Evolutionary conservation across 2,797 vertebrate species (phyloP).

Genomic region (Clarias pachynema): DNA sequence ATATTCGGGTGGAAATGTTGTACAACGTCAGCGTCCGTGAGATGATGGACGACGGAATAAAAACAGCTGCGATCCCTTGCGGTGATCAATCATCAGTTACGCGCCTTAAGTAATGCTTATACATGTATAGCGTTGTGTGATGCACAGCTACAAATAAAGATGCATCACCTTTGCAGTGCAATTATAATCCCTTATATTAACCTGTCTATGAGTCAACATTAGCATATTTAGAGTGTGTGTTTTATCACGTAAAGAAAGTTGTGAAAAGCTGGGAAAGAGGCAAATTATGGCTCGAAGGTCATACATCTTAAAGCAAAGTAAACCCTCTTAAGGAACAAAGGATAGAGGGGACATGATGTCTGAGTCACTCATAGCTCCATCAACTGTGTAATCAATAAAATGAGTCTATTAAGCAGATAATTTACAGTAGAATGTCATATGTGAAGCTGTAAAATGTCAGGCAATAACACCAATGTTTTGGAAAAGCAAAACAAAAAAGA

Average conservation of each 20-base stretch:
- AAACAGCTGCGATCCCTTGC: slow-evolving; percentile 14
- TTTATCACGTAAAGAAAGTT: not conserved
- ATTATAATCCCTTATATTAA: slow-evolving; percentile 28
- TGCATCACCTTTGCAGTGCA: slow-evolving; percentile 18
- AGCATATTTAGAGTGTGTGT: not conserved
- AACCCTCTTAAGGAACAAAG: not conserved
- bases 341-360: not conserved
- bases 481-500: slow-evolving; percentile 44
- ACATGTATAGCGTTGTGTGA: not conserved
- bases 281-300: not conserved
- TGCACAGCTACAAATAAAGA: slow-evolving; percentile 29
- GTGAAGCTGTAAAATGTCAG: slow-evolving; percentile 10
- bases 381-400: slow-evolving; percentile 10
- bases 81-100: slow-evolving; percentile 39
- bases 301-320: not conserved
- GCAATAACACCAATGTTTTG: not conserved
- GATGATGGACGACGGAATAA: slow-evolving; percentile 43
- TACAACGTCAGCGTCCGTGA: slow-evolving; percentile 24
- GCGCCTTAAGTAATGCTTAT: slow-evolving; percentile 26
- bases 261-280: not conserved
- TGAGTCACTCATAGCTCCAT: not conserved
- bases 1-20: slow-evolving; percentile 43
- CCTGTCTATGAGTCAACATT: slow-evolving; percentile 4
- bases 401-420: slow-evolving; percentile 2
- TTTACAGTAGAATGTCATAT: slow-evolving; percentile 9